Evolutionary conservation across 2,113 vertebrate genomes (phyloP), one percentile per base, ranked within the genome.

Genomic region (Actenoides hombroni): DNA sequence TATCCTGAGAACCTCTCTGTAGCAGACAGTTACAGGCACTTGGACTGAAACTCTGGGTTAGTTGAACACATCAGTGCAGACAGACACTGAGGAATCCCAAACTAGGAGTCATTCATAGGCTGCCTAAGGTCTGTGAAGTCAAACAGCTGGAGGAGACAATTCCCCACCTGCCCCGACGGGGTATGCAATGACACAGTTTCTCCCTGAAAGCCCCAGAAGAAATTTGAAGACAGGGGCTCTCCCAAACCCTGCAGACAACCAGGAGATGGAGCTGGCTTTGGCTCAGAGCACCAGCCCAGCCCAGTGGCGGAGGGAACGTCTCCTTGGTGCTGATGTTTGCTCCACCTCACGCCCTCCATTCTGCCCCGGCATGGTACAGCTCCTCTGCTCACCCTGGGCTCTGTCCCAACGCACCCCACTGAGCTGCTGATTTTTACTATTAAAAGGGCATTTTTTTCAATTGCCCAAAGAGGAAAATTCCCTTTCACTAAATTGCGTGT

Each of bases 231-330:
- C 0, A 5, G 31, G 37, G 68, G 33, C 23, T 3, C 19, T 42
- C 28, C 25, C 31, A 33, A 23, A 33, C 2, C 29, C 40, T 0
- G 0, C 2, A 40, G 54, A 1, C 25, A 63, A 5, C 20, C 19
- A 15, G 31, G 37, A 59, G 71, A 13, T 0, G 1, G 60, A 37
- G 31, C 35, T 60, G 76, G 25, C 54, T 49, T 37, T 80, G 48
- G 26, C 49, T 77, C 35, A 10, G 35, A 33, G 78, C 28, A 21
- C 15, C 54, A 5, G n/a, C 18, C 46, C 0, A 1, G 33, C 18
- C 26, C 5, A 2, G 51, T 5, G 23, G 44, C 18, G 2, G 1
- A 48, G 33, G 42, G 23, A n/a, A 26, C 39, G 1, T 1, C 11
- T 63, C 31, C 35, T 11, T 7, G 1, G 0, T 4, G 46, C 26